Conservation (phyloP, 92 coral and sea anemone species). For the Scolanthus callimorphus region DNA sequence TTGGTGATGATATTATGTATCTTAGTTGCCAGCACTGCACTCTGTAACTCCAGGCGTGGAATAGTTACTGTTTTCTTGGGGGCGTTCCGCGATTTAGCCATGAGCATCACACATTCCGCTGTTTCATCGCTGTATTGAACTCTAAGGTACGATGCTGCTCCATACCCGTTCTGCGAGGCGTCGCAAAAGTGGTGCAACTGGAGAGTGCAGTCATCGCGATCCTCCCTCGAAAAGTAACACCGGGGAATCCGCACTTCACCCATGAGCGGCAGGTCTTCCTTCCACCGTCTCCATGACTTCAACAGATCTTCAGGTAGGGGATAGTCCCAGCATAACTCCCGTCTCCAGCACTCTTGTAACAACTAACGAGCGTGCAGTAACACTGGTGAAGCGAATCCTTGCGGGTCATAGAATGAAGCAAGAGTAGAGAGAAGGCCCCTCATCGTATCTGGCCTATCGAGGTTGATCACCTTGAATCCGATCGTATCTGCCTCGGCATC, state of each 20-base stretch:
- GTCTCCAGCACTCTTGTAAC: conserved; percentile 37
- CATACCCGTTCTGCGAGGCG: conserved; percentile 36
- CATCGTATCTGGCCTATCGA: conserved; percentile 22
- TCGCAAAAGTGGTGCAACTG: conserved; percentile 19
- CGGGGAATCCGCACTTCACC: conserved; percentile 30
- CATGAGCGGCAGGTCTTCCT: conserved; percentile 28
- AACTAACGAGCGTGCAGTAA: conserved; percentile 36
- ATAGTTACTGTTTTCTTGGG: conserved; percentile 25
- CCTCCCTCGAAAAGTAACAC: conserved; percentile 15
- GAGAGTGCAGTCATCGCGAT: not conserved
- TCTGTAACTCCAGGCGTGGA: conserved; percentile 45
- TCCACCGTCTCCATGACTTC: conserved; percentile 37
- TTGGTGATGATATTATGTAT: too few relatives aligned
- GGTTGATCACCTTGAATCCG: conserved; percentile 26
- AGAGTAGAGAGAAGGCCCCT: conserved; percentile 26
- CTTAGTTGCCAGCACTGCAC: conserved; percentile 27
- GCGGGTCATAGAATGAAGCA: conserved; percentile 41
- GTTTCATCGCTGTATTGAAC: conserved; percentile 10
- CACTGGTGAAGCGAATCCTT: conserved; percentile 42
- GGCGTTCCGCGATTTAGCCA: conserved; percentile 34
- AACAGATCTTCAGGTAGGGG: conserved; percentile 32
- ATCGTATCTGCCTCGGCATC: conserved; percentile 35
- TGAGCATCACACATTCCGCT: conserved; percentile 7
- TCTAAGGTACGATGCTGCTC: conserved; percentile 1
- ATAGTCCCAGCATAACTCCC: conserved; percentile 45